phyloP scores from a whole-genome alignment of 2,888 invertebrate species.

The Lepidocyrtoides sp. region DNA sequence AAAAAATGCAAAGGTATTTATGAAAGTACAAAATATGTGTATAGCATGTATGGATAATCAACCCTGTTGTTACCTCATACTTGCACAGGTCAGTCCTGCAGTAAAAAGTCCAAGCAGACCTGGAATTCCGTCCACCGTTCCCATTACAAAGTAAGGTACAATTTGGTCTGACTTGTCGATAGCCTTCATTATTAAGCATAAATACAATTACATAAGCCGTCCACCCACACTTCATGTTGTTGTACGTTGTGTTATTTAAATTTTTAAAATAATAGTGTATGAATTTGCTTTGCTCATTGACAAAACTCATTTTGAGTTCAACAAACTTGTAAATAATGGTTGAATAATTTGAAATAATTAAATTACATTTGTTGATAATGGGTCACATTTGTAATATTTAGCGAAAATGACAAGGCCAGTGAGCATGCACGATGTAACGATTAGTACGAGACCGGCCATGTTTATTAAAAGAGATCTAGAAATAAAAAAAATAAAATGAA shows the following conservation, averaged over 20 bases:
- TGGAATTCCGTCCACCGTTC: constrained; percentile 86
- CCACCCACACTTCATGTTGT: constrained; percentile 8
- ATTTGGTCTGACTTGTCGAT: constrained; percentile 91
- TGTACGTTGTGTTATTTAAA: neutral
- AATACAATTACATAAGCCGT: neutral
- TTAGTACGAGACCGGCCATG: constrained; percentile 86
- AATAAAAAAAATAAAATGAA: neutral
- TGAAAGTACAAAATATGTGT: neutral
- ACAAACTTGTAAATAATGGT: neutral
- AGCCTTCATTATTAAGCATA: constrained; percentile 35
- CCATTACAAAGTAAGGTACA: constrained; percentile 88
- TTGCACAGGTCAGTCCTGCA: constrained; percentile 77
- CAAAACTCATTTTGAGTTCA: neutral
- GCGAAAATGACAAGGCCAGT: constrained; percentile 95
- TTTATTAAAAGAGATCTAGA: constrained; percentile 85
- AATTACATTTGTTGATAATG: constrained; percentile 90
- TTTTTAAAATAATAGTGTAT: neutral
- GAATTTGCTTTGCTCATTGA: neutral
- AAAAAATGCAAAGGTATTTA: constrained; percentile 66
- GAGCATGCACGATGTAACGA: constrained; percentile 90
- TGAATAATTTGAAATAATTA: constrained; percentile 81
- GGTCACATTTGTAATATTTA: constrained; percentile 94
- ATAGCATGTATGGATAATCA: too few species aligned
- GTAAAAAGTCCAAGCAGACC: constrained; percentile 87
- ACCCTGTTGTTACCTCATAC: constrained; percentile 83